Base-by-base conservation (phyloP, 2,888 invertebrate genomes). In the Pachycephus smyrnensis region DNA sequence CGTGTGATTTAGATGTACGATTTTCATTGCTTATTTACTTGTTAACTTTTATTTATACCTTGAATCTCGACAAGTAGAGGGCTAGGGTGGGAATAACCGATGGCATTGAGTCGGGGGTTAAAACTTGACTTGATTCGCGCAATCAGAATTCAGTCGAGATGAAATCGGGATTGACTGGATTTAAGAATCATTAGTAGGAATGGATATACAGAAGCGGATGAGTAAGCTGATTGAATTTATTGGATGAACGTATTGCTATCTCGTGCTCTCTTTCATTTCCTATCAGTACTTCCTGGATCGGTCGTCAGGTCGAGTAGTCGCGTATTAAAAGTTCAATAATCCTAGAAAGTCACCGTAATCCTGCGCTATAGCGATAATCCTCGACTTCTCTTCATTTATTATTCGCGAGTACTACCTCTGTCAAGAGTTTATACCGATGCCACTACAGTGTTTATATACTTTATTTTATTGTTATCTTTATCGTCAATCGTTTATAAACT, bases 201-300 rank as follows among this genome's bases (percentile, higher is more conserved):
- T 82, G 80, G 83, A 79, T 80, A 77, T 73, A 81, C 81, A 84
- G 80, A 85, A 85, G 86, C 82, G 87, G 88, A 88, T 86, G 87
- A 88, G 86, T 86, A 85, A 86, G 88, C 86, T 88, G 89, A 89
- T 90, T 89, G 88, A 86, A 89, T 89, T 89, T 86, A 88, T 88
- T 86, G 87, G 88, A 86, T 85, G 85, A 82, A 80, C 84, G 84
- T 84, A 88, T 88, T 84, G 85, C 86, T 84, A 85, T 77, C 73
- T 76, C 55, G 77, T 80, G 69, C 77, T 73, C 68, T 73, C 36
- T 76, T 80, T 80, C 69, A 73, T 80, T 78, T 80, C 69, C 76
- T 75, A 75, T 68, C 23, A 55, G 55, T 55, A 55, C 55, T 55
- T 55, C 15, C 55, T 55, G 55, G 55, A 55, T 55, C 23, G 23